A percentile compares a stretch with the other conserved stretches of the same genome.
Evolutionary conservation across 23 tunicate genomes (phyloP).

Genomic region (Clavelina lepadiformis): DNA sequence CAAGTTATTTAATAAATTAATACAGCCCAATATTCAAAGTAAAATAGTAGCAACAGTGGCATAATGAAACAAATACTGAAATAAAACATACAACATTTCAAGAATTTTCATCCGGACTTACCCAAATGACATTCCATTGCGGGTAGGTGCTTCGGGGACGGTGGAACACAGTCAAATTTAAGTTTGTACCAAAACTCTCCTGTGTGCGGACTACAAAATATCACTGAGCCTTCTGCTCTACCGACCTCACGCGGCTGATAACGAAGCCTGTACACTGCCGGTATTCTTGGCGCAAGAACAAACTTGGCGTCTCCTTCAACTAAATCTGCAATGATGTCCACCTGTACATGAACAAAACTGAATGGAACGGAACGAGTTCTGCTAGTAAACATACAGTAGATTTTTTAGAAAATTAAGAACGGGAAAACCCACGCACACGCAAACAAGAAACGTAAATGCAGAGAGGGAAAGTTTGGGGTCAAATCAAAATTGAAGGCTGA

Average conservation of each 20-base stretch:
- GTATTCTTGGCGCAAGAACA: conserved; percentile 41
- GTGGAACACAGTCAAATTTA: conserved; percentile 39
- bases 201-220: conserved; percentile 61
- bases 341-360: conserved; percentile 28
- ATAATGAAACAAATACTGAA: too few species aligned
- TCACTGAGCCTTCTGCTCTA: conserved; percentile 25
- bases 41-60: too few species aligned
- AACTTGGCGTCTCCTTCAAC: conserved; percentile 36
- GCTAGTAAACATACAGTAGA: too few species aligned
- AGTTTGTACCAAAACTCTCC: conserved; percentile 99
- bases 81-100: too few species aligned
- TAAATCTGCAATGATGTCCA: conserved; percentile 23
- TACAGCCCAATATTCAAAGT: too few species aligned
- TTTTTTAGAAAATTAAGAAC: too few species aligned
- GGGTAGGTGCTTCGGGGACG: conserved; percentile 62
- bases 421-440: too few species aligned
- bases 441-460: too few species aligned
- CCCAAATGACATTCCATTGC: conserved; percentile 88
- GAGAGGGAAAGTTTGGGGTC: too few species aligned
- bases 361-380: too few species aligned
- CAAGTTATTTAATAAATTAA: not conserved
- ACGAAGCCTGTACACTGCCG: conserved; percentile 26
- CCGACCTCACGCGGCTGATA: conserved; percentile 65
- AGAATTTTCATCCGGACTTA: conserved; percentile 11
- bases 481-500: too few species aligned